Evolutionary conservation across 92 coral and sea anemone genomes (phyloP), one percentile per base, ranked within the genome.

Genomic region (Epizoanthus scotinus): DNA sequence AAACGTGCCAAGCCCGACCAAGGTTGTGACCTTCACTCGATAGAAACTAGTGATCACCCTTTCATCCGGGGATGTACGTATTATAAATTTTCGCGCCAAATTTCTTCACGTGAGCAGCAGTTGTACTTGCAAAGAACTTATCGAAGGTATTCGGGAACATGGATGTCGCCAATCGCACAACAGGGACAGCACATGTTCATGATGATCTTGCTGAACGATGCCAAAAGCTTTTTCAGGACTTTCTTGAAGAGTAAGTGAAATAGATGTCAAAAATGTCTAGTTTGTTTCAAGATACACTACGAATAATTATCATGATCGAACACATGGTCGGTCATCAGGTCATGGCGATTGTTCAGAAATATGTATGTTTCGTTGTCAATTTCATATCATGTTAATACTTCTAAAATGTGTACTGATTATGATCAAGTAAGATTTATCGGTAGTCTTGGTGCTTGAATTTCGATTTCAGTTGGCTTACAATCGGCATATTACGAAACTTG

Each of bases 141-240:
- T 28, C 50, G 49, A 61, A 27, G 67, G 44, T 60, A 34, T 24
- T 20, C 18, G n/a, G 53, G 50, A 83, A 92, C 28, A 95, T 95
- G 99, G 99, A 95, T 85, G 99, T 95, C 20, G 99, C 98, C 42
- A 98, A 95, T 93, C 94, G 99, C 19, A 93, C 96, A 10, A 91
- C 96, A 22, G 99, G 99, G 20, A 83, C 89, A 38, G 83, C 79
- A 66, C 97, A 86, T 70, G 93, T 95, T 17, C 99, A 95, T 60
- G 99, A 95, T 89, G 98, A 95, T 69, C 92, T 95, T 34, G 98
- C 98, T 72, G 98, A 95, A 71, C 92, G 94, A 70, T 93, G 96
- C 66, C 99, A 95, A 77, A 95, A 95, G 91, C 97, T 95, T 73
- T 95, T 95, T 80, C 99, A 95, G 82, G 99, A 95, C 88, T 95